Evolutionary conservation across 1,140 invertebrate species (phyloP), one percentile per base, ranked within the genome.

Genomic region (Popillia japonica): DNA sequence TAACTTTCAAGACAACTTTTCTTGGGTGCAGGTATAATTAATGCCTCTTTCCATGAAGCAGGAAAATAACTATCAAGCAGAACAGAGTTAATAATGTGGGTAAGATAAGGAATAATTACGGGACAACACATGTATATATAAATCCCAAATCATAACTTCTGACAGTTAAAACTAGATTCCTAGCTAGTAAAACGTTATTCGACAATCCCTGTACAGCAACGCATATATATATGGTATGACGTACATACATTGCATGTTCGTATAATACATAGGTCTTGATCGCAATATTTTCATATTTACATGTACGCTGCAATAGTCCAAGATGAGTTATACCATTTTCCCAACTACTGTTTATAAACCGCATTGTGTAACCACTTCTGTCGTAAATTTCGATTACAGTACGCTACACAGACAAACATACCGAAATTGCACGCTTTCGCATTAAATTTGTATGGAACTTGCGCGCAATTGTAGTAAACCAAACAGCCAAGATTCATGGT

Each of bases 401-500:
- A 55, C 48, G 48, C 48, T 55, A 55, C 14, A 55, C 48, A 55
- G 48, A 55, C 48, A 55, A 55, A 55, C 48, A 55, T 55, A 17
- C 48, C 48, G 48, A 55, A 55, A 55, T 55, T 55, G 48, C 48
- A 55, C 48, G 48, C 48, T 55, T 55, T 55, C 48, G 48, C 48
- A 55, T 55, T 55, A 55, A 55, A 55, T 55, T 55, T 55, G 48
- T 55, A 55, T 55, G 48, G 17, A 55, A 55, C 48, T 55, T 55
- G 48, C 48, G 48, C 48, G 48, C 48, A 55, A 55, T 55, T 55
- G 48, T 55, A 55, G 48, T 55, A 55, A 55, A 55, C 48, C 48
- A 55, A 55, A 55, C 48, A 55, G 48, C 48, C 14, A 55, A 55
- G 48, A 55, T 55, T 55, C 48, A 55, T 55, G 48, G 48, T 55